Conservation (phyloP, 2,888 invertebrate genomes). For the Pseudococcus longispinus region DNA sequence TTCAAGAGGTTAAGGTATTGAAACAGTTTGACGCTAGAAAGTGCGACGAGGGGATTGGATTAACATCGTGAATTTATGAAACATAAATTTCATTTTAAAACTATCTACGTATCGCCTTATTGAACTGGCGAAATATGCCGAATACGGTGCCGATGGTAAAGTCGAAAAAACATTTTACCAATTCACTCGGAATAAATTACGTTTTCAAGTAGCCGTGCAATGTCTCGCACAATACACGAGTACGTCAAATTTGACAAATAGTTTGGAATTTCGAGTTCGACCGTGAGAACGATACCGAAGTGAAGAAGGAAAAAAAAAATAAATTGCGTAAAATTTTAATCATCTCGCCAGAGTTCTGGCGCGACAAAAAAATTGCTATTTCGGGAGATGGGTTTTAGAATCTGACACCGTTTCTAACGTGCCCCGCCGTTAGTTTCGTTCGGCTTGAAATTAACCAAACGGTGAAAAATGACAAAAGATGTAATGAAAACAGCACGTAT, state of each 20-base stretch:
- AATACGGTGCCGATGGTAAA: not conserved
- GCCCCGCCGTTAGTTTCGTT: not conserved
- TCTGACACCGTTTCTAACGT: not conserved
- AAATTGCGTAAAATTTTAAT: conserved; percentile 24
- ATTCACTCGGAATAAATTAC: conserved; percentile 28
- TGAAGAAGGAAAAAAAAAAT: not conserved
- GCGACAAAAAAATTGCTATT: not conserved
- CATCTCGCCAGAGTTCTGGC: not conserved
- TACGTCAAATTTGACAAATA: conserved; percentile 30
- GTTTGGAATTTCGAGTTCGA: not conserved
- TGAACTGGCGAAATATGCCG: not conserved
- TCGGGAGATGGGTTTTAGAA: conserved; percentile 8
- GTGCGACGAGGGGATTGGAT: not conserved
- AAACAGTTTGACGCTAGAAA: not conserved
- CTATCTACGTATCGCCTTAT: not conserved
- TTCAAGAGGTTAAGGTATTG: not conserved
- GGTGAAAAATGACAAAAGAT: conserved; percentile 34
- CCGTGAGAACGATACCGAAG: not conserved
- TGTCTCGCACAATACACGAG: not conserved
- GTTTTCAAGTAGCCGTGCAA: not conserved
- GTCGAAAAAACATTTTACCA: conserved; percentile 25
- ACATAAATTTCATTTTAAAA: conserved; percentile 12
- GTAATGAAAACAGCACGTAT: conserved; percentile 18
- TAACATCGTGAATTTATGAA: not conserved
- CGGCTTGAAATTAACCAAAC: conserved; percentile 33